These are phyloP conservation scores for Philaethria dido DNA, from an alignment of 2,888 invertebrate genomes.

Conservation along the genomic window DNA sequence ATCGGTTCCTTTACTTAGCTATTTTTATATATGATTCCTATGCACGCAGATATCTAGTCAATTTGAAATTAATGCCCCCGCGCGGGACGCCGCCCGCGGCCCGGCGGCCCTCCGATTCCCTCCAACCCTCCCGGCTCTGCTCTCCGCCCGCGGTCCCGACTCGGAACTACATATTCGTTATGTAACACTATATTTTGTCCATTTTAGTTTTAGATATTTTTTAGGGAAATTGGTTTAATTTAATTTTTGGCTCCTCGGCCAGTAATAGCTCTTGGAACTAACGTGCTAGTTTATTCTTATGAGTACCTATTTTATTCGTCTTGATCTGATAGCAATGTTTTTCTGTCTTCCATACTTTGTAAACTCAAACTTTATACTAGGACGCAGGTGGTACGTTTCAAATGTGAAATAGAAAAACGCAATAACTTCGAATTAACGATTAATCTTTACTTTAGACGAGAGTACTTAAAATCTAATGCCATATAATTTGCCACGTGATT, in stretches of 20 bases:
- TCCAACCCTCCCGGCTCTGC: conserved; percentile 18
- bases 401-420: conserved; percentile 36
- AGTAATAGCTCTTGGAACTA: conserved; percentile 65
- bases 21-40: conserved; percentile 80
- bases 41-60: conserved; percentile 83
- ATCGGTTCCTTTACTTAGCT: conserved; percentile 82
- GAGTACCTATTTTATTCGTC: conserved; percentile 57
- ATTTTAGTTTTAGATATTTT: conserved; percentile 69
- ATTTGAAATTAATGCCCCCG: conserved; percentile 80
- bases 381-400: conserved; percentile 25
- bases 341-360: conserved; percentile 77
- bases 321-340: conserved; percentile 80
- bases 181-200: conserved; percentile 64
- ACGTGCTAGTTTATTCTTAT: conserved; percentile 57
- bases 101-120: conserved; percentile 17
- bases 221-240: conserved; percentile 73
- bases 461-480: conserved; percentile 82
- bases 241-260: conserved; percentile 70
- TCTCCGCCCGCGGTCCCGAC: conserved; percentile 41
- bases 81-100: conserved; percentile 57
- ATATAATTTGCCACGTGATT: conserved; percentile 82
- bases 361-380: conserved; percentile 40
- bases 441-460: conserved; percentile 60
- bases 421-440: conserved; percentile 53
- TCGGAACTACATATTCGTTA: conserved; percentile 71